A percentile compares a stretch with the other conserved stretches of the same genome.
Conservation (phyloP, 2,888 invertebrate genomes). For the Cataglyphis cursor region DNA sequence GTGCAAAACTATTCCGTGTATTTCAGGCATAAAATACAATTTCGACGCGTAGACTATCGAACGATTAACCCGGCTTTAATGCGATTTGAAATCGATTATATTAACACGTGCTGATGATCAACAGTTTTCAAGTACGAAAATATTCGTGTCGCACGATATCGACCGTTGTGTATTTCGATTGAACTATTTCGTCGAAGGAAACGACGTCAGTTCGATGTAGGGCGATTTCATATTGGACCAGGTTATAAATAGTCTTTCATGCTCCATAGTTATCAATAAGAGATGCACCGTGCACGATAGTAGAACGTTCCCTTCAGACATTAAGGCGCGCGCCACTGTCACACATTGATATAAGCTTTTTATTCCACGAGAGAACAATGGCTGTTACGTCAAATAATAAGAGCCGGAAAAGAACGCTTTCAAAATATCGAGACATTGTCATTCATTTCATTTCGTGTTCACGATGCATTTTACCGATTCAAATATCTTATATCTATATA, state of each 20-base stretch:
- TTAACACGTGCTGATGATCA: neutral
- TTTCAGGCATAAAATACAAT: neutral
- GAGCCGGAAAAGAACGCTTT: neutral
- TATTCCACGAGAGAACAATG: slow-evolving; percentile 27
- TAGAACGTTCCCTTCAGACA: slow-evolving; percentile 28
- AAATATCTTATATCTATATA: neutral
- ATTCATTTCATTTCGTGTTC: neutral
- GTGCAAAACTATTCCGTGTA: neutral
- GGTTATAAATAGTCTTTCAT: slow-evolving; percentile 62
- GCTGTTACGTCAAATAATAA: slow-evolving; percentile 28
- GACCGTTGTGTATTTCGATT: slow-evolving; percentile 11
- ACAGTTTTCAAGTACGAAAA: slow-evolving; percentile 16
- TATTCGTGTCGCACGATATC: neutral
- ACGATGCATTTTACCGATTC: neutral
- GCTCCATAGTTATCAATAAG: slow-evolving; percentile 63
- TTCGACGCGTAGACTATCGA: neutral
- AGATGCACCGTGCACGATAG: slow-evolving; percentile 46
- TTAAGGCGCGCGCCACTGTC: neutral
- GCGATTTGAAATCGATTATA: neutral
- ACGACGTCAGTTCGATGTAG: slow-evolving; percentile 32
- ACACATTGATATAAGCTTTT: slow-evolving; percentile 30
- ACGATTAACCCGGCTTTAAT: neutral
- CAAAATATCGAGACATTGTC: neutral
- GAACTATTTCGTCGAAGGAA: neutral
- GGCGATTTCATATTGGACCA: slow-evolving; percentile 47